A percentile compares a stretch with the other conserved stretches of the same genome.
phyloP scores from a whole-genome alignment of 35 echinoderm and acorn worm genomes.

The Chiridota heheva region DNA sequence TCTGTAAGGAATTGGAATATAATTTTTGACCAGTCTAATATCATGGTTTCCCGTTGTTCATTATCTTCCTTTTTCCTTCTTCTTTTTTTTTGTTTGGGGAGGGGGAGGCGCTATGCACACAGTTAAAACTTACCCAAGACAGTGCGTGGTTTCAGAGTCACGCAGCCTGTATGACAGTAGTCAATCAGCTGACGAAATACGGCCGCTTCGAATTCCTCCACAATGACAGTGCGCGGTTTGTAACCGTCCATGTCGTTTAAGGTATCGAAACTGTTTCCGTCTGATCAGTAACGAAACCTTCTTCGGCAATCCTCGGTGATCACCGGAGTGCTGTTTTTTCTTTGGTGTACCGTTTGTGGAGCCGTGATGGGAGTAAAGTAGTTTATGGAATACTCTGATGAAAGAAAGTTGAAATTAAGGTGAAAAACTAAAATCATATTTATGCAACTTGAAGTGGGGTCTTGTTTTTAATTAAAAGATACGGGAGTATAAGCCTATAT shows the following conservation, averaged over 20 bases:
- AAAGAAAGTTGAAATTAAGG: neutral
- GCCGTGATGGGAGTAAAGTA: slow-evolving; percentile 70
- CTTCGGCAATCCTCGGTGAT: slow-evolving; percentile 48
- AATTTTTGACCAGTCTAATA: too few relatives aligned
- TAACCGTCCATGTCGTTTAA: slow-evolving; percentile 53
- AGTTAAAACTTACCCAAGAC: slow-evolving; percentile 71
- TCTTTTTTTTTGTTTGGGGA: too few relatives aligned
- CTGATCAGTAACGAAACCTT: slow-evolving; percentile 55
- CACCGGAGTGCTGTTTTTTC: slow-evolving; percentile 11
- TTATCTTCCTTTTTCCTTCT: neutral
- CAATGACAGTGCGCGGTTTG: slow-evolving; percentile 66
- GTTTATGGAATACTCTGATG: slow-evolving; percentile 88
- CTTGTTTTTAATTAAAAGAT: too few relatives aligned
- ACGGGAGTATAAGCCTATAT: too few relatives aligned
- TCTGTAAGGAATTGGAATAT: too few relatives aligned
- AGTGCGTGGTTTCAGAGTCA: slow-evolving; percentile 76
- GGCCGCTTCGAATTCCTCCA: slow-evolving; percentile 90
- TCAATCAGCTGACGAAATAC: slow-evolving; percentile 92
- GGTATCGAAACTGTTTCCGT: slow-evolving; percentile 52
- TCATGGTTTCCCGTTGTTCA: neutral
- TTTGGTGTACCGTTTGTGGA: slow-evolving; percentile 29
- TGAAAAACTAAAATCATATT: too few relatives aligned
- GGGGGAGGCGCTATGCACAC: neutral
- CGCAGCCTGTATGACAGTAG: slow-evolving; percentile 96
- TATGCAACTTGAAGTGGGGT: too few relatives aligned